Evolutionary conservation across 2,888 invertebrate genomes (phyloP).

Genomic region (Rhagophthalmus giganteus): DNA sequence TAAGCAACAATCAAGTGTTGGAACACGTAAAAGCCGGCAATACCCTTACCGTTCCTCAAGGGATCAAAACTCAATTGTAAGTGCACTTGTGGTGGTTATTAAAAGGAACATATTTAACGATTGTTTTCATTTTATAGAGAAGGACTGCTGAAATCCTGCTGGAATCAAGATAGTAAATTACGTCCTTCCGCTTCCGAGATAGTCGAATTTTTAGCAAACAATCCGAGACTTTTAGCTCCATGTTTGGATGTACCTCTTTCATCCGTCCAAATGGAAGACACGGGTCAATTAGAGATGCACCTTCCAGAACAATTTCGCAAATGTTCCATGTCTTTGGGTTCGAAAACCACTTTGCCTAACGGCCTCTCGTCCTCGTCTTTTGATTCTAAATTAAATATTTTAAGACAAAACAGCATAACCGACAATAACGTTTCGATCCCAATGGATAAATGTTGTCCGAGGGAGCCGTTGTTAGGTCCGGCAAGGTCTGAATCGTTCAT

Average conservation of each 20-base stretch:
- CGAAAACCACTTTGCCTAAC: conserved; percentile 32
- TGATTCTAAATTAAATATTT: conserved; percentile 24
- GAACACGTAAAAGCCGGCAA: conserved; percentile 78
- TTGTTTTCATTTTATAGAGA: conserved; percentile 59
- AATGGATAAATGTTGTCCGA: conserved; percentile 49
- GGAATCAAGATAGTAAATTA: conserved; percentile 69
- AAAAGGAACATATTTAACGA: not conserved
- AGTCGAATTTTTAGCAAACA: conserved; percentile 77
- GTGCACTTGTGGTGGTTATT: conserved; percentile 73
- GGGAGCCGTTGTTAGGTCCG: conserved; percentile 49
- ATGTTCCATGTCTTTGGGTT: conserved; percentile 47
- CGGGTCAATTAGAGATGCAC: conserved; percentile 61
- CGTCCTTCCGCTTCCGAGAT: conserved; percentile 79
- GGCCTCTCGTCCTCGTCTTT: conserved; percentile 29
- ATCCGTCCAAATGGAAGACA: conserved; percentile 73
- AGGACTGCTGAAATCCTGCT: conserved; percentile 76
- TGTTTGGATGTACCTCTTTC: conserved; percentile 76
- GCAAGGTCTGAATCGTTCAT: conserved; percentile 35
- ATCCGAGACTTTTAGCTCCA: conserved; percentile 75
- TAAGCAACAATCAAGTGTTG: conserved; percentile 83
- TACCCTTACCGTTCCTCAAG: conserved; percentile 73
- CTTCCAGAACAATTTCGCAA: conserved; percentile 55
- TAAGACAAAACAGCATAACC: conserved; percentile 30
- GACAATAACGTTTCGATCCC: conserved; percentile 43
- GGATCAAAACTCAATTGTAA: conserved; percentile 78